Evolutionary conservation across 2,113 vertebrate species (phyloP), one percentile per base, ranked within the genome.

Genomic region (Ciconia maguari): DNA sequence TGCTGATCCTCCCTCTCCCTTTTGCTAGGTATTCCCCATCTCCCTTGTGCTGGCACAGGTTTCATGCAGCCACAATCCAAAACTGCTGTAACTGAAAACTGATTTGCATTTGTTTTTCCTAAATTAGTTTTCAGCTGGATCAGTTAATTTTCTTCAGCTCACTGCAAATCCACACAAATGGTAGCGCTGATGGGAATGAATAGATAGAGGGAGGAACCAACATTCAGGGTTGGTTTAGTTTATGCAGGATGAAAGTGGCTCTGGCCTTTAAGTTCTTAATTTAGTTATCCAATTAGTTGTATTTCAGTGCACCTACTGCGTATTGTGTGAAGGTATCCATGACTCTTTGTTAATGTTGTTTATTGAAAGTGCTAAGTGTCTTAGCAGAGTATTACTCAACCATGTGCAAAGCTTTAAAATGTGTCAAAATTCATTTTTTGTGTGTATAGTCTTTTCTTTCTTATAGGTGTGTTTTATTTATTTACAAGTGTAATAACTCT

Each of bases 401-500:
- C 22, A 16, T 4, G 12, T 66, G n/a, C n/a, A 54, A 82, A 76
- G 77, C 54, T 84, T 49, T 42, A 61, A 84, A 82, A 82, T 9
- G 6, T 94, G 61, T 72, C 52, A 75, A 16, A 78, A 75, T 34
- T 78, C 3, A 11, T 70, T 91, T 64, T 87, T 26, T 80, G 16
- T 77, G 10, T 93, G 5, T 89, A 25, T 52, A 92, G 68, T 29
- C 16, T 38, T 83, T 55, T 42, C 12, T 90, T 51, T 85, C 41
- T 88, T 89, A 21, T 4, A 42, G 68, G 10, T 27, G 29, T 75
- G n/a, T 89, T 69, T 42, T 71, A 60, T 88, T 52, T 89, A 69
- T 86, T 97, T 82, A 94, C 41, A 74, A 88, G 55, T 89, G 7
- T 70, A 69, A 71, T 97, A 6, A 58, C 96, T 98, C 13, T 95